Evolutionary conservation across 2,797 vertebrate genomes (phyloP).

Genomic region (Hippopotamyrus pictus): DNA sequence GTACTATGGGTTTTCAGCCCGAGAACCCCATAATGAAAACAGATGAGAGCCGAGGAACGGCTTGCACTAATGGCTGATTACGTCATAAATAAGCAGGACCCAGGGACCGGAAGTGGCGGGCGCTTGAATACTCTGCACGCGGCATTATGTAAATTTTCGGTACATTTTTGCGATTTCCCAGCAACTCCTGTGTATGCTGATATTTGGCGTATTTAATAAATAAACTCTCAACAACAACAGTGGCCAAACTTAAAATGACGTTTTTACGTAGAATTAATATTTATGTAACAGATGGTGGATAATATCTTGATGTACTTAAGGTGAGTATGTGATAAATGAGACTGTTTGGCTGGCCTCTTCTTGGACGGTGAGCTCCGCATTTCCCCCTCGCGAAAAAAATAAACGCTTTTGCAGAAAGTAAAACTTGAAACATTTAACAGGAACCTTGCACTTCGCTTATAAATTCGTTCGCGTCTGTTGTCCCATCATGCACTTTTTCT

Average conservation of each 20-base stretch:
- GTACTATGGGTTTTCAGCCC: neutral
- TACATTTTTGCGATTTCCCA: neutral
- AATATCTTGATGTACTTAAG: neutral
- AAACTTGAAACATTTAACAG: neutral
- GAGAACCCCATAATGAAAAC: neutral
- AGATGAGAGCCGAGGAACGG: neutral
- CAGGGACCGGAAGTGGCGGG: neutral
- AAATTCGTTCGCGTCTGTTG: neutral
- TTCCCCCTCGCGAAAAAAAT: neutral
- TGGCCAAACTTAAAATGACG: neutral
- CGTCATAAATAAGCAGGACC: neutral
- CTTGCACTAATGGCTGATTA: neutral
- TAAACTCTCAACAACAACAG: neutral
- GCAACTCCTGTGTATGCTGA: neutral
- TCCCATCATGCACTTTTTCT: neutral
- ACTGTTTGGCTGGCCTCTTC: neutral
- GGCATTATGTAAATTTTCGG: neutral
- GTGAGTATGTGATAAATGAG: neutral
- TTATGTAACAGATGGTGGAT: neutral
- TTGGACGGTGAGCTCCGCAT: neutral
- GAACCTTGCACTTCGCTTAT: neutral
- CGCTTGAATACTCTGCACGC: neutral
- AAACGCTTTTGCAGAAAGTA: neutral
- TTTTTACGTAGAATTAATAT: neutral
- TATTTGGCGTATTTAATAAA: neutral